Percentiles rank a stretch among this genome's conserved stretches.
Conservation (phyloP, 1,140 invertebrate species). For the Polypedilum pembai region DNA sequence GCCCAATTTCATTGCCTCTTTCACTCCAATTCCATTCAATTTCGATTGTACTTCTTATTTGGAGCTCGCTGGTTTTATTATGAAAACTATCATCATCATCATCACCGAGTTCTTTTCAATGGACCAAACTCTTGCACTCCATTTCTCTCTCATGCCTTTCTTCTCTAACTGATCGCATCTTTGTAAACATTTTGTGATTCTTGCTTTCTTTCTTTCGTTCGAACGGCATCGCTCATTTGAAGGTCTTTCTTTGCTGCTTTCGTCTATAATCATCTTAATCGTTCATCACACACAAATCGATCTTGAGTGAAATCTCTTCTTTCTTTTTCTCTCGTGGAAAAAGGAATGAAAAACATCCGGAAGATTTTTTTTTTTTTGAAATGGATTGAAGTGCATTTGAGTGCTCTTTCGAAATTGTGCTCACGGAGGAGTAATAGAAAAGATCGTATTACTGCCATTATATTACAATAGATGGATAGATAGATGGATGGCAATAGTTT, state of each 20-base stretch:
- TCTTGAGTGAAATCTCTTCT: neutral
- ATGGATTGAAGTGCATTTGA: neutral
- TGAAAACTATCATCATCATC: no score
- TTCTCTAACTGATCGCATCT: neutral
- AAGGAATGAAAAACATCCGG: neutral
- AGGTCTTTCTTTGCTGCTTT: neutral
- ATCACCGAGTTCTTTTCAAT: neutral
- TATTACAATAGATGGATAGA: neutral
- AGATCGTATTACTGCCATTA: neutral
- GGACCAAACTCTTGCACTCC: neutral
- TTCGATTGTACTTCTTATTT: no score
- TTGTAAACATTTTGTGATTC: neutral
- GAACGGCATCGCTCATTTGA: neutral
- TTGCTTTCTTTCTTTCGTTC: neutral
- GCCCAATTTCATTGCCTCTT: no score
- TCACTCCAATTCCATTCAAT: no score
- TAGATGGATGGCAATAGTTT: neutral
- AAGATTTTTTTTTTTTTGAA: neutral
- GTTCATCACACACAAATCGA: neutral
- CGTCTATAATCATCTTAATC: constrained; percentile 15
- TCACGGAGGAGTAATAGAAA: neutral
- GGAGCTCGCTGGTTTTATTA: no score
- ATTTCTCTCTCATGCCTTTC: neutral
- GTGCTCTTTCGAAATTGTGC: no score
- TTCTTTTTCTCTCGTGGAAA: neutral